Conservation (phyloP, 2,888 invertebrate species). For the Autographa pulchrina region DNA sequence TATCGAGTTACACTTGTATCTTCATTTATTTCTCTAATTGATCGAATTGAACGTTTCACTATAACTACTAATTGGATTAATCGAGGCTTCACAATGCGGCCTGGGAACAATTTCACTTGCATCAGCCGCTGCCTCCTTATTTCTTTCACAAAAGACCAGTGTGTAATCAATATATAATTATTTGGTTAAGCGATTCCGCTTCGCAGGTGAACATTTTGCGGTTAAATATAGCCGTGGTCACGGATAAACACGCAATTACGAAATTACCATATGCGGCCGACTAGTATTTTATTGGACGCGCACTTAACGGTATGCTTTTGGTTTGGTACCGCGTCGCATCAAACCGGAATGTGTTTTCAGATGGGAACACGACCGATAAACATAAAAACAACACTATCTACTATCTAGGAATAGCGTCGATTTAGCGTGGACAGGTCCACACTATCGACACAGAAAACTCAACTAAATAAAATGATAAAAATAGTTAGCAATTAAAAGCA, state of each 20-base stretch:
- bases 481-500: conserved; percentile 76
- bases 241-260: conserved; percentile 80
- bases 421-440: conserved; percentile 49
- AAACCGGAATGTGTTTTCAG: conserved; percentile 66
- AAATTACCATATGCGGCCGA: conserved; percentile 79
- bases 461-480: conserved; percentile 66
- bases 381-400: conserved; percentile 65
- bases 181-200: conserved; percentile 68
- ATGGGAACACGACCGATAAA: conserved; percentile 62
- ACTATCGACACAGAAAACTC: conserved; percentile 57
- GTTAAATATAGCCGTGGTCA: conserved; percentile 71
- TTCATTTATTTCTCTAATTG: conserved; percentile 53
- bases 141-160: conserved; percentile 45
- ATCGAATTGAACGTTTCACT: conserved; percentile 47
- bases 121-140: conserved; percentile 42
- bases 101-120: conserved; percentile 42
- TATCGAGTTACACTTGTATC: conserved; percentile 59
- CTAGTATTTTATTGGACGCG: conserved; percentile 77
- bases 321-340: conserved; percentile 63
- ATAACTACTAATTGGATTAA: conserved; percentile 63
- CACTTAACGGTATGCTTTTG: conserved; percentile 77
- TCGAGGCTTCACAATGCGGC: conserved; percentile 34
- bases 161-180: conserved; percentile 64
- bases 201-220: conserved; percentile 63
- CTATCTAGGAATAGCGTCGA: conserved; percentile 61